phyloP scores from a whole-genome alignment of 2,797 vertebrate species.

The Myoxocephalus aenaeus region DNA sequence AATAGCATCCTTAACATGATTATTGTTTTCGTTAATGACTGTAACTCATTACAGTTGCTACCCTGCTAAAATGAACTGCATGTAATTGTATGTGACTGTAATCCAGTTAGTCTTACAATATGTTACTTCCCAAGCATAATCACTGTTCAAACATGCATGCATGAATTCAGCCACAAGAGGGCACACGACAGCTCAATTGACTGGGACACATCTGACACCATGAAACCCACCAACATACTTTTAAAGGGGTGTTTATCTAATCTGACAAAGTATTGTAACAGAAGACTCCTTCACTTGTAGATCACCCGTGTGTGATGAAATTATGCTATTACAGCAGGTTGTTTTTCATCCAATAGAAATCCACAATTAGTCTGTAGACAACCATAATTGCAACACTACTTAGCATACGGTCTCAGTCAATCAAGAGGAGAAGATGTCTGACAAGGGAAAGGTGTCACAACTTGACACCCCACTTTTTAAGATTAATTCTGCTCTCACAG shows the following conservation, averaged over 20 bases:
- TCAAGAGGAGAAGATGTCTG: not conserved
- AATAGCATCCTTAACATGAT: conserved; percentile 1
- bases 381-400: not conserved
- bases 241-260: not conserved
- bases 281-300: not conserved
- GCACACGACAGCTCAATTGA: conserved; percentile 20
- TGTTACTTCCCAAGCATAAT: not conserved
- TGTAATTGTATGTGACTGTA: conserved; percentile 13
- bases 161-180: conserved; percentile 64
- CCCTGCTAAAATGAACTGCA: not conserved
- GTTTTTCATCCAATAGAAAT: not conserved
- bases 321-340: not conserved
- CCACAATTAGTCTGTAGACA: conserved; percentile 11
- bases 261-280: not conserved
- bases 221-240: not conserved
- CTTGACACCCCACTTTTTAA: not conserved
- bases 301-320: not conserved
- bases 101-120: conserved; percentile 1
- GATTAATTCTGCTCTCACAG: not conserved
- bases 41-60: not conserved
- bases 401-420: conserved; percentile 51
- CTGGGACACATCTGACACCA: not conserved
- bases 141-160: not conserved
- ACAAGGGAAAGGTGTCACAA: not conserved
- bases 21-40: not conserved